These are phyloP conservation scores for Patiria pectinifera DNA, from an alignment of 53 echinoderm and acorn worm species.

Conservation along the genomic window DNA sequence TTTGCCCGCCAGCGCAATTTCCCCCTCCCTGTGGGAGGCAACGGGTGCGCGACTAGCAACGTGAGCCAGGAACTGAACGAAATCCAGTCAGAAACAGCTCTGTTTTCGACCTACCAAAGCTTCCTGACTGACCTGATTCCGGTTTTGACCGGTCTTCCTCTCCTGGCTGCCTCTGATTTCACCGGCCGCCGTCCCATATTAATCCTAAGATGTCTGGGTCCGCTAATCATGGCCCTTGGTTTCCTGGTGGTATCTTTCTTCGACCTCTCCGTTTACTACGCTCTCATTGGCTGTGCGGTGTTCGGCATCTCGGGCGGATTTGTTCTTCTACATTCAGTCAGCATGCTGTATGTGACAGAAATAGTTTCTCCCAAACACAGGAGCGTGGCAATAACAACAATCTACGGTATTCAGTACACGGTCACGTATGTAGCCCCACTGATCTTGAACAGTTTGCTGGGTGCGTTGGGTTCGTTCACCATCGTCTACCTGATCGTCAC, in stretches of 20 bases:
- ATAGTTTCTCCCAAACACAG: neutral
- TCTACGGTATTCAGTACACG: neutral
- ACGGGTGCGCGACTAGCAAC: conserved; percentile 8
- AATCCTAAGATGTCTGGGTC: neutral
- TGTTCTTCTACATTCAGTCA: neutral
- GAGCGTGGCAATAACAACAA: conserved; percentile 5
- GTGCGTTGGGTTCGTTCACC: neutral
- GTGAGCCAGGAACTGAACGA: neutral
- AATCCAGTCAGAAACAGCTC: neutral
- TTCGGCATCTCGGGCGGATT: conserved; percentile 19
- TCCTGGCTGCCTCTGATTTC: neutral
- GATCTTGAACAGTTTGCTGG: neutral
- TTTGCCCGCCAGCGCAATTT: conserved; percentile 29
- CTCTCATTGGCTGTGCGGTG: conserved; percentile 13
- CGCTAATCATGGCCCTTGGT: neutral
- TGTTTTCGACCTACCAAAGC: conserved; percentile 29
- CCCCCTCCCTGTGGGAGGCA: conserved; percentile 19
- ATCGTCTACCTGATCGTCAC: neutral
- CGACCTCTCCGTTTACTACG: neutral
- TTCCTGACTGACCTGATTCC: conserved; percentile 18
- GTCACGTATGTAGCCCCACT: conserved; percentile 12
- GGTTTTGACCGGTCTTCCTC: conserved; percentile 9
- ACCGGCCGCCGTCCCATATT: conserved; percentile 15
- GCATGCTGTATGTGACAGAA: conserved; percentile 18
- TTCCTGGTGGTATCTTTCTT: conserved; percentile 20